Evolutionary conservation across 2,888 invertebrate species (phyloP), one percentile per base, ranked within the genome.

Genomic region (Conistra vaccinii): DNA sequence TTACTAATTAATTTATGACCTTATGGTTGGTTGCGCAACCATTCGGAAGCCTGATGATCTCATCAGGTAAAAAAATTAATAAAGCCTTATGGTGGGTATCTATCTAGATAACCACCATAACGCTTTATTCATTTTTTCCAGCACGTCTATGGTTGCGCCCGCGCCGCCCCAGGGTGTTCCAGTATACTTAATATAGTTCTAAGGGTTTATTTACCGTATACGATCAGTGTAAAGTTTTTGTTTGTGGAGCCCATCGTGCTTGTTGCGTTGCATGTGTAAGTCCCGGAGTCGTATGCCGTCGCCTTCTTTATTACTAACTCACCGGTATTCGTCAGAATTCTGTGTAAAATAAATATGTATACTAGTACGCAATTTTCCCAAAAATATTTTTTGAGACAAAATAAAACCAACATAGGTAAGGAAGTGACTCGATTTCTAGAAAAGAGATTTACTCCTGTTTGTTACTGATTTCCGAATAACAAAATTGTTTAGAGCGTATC

Each of bases 201-300:
- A 29, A 14, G 2, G 0, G 3, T 66, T 23, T 32, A 86, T 91
- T 91, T 91, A 97, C 97, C 95, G 86, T 94, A 94, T 23, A 97
- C 95, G 39, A 91, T 67, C 1, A 97, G 55, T 0, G 92, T 92
- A 76, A 95, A 95, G 78, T 95, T 94, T 83, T 91, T 95, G n/a
- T 90, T 90, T 0, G 92, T 86, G 3, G 93, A 90, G 0, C 97
- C 97, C 4, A 95, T 73, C 3, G 86, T 39, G 81, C 93, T 97
- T 5, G 90, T 91, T 0, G 93, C 96, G 45, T 90, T 91, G 84
- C 97, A 97, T 0, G 90, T 91, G 84, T 94, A 97, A 7, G 90
- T 35, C 0, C 97, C 97, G 0, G 93, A 88, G 69, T 96, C 94
- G 39, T 89, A 87, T 39, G 90, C 88, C 0, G 89, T 89, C 0